Conservation (phyloP, 1,140 invertebrate species). For the Drosophila melanogaster region DNA sequence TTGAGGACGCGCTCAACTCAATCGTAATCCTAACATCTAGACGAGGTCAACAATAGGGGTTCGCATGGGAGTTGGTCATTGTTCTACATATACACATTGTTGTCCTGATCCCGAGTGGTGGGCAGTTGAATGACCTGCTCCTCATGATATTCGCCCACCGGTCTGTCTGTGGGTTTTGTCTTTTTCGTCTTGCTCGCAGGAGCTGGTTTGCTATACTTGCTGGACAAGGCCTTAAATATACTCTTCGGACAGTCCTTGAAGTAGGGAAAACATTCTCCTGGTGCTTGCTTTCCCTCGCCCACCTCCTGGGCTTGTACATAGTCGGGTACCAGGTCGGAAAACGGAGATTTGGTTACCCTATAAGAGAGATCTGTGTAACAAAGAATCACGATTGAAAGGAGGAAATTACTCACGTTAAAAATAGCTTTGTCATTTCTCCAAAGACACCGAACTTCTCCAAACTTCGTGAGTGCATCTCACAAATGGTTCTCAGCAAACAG, state of each 20-base stretch:
- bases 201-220: slow-evolving; percentile 87
- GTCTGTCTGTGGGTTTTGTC: slow-evolving; percentile 41
- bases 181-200: slow-evolving; percentile 18
- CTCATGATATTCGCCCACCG: slow-evolving; percentile 68
- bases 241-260: slow-evolving; percentile 93
- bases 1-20: slow-evolving; percentile 70
- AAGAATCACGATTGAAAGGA: not conserved
- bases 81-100: slow-evolving; percentile 62
- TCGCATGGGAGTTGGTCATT: not conserved
- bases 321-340: slow-evolving; percentile 88
- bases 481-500: slow-evolving; percentile 92
- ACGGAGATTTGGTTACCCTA: slow-evolving; percentile 93
- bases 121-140: slow-evolving; percentile 67
- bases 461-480: slow-evolving; percentile 92
- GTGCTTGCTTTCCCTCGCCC: slow-evolving; percentile 86
- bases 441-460: slow-evolving; percentile 91
- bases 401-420: slow-evolving; percentile 89
- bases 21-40: slow-evolving; percentile 47
- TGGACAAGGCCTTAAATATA: slow-evolving; percentile 87
- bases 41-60: slow-evolving; percentile 44
- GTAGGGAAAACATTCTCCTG: slow-evolving; percentile 93
- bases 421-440: slow-evolving; percentile 91
- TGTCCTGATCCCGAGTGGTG: slow-evolving; percentile 23
- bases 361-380: slow-evolving; percentile 12
- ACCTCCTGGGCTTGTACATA: slow-evolving; percentile 92